Evolutionary conservation across 2,888 invertebrate genomes (phyloP).

Genomic region (Oasisia sp.): DNA sequence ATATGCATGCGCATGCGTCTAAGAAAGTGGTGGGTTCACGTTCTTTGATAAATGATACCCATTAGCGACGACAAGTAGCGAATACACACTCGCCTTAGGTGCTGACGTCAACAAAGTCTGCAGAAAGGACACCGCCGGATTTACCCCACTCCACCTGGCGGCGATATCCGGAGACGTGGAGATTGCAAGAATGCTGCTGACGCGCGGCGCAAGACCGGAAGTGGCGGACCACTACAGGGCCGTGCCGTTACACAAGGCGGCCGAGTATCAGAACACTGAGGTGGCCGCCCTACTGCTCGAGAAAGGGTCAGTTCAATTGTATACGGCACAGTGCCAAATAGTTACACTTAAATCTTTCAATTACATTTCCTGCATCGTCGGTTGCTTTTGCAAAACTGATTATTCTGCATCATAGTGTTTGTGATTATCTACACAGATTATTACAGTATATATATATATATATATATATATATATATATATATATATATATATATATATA

Average conservation of each 20-base stretch:
- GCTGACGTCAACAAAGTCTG: conserved; percentile 27
- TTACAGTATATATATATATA: too few relatives aligned
- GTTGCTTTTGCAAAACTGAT: too few relatives aligned
- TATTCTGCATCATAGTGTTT: too few relatives aligned
- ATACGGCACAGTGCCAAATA: too few relatives aligned
- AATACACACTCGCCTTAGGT: conserved; percentile 20
- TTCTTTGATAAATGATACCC: background rate
- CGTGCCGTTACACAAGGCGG: conserved; percentile 37
- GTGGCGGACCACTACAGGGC: conserved; percentile 8
- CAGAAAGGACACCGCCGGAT: conserved; percentile 18
- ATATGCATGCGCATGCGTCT: conserved; percentile 8
- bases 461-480: too few relatives aligned
- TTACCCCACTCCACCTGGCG: conserved; percentile 37
- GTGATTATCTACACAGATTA: too few relatives aligned
- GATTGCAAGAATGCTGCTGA: conserved; percentile 26
- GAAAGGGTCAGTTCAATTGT: background rate
- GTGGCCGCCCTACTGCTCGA: conserved; percentile 17
- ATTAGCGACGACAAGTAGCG: background rate
- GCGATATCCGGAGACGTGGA: conserved; percentile 34
- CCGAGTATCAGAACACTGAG: conserved; percentile 27
- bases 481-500: too few relatives aligned
- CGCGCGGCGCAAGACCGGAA: conserved; percentile 23
- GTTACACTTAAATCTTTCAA: too few relatives aligned
- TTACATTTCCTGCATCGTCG: too few relatives aligned
- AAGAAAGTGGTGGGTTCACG: too few relatives aligned